These are phyloP conservation scores for Styela plicata DNA, from an alignment of 23 tunicate genomes.

Conservation along the genomic window DNA sequence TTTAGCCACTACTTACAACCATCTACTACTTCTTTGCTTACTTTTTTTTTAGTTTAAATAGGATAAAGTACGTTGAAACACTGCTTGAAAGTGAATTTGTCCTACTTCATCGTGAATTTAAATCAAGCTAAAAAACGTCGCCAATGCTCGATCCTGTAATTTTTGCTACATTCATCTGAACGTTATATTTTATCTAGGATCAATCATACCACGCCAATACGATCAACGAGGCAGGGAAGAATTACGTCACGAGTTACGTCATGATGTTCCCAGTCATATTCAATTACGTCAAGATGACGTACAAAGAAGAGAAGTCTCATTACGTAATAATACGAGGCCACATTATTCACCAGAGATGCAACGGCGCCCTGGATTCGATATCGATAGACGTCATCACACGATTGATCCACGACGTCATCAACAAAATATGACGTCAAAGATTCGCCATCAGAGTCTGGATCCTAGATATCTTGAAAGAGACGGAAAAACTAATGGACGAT, in stretches of 20 bases:
- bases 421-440: background rate
- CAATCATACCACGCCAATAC: background rate
- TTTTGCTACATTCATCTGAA: too few species aligned
- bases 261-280: background rate
- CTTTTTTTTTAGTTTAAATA: too few species aligned
- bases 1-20: too few species aligned
- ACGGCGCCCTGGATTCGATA: background rate
- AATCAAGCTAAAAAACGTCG: too few species aligned
- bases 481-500: background rate
- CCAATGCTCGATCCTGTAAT: too few species aligned
- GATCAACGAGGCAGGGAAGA: background rate
- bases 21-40: too few species aligned
- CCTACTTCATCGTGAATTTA: too few species aligned
- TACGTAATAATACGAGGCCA: background rate
- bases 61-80: too few species aligned
- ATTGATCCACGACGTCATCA: background rate
- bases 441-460: background rate
- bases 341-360: background rate
- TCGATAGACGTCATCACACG: background rate
- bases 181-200: too few species aligned
- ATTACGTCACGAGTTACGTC: background rate
- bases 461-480: background rate
- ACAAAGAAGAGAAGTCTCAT: background rate
- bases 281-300: conserved; percentile 6
- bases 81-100: too few species aligned